Base-by-base conservation (phyloP, 1,140 invertebrate genomes). In the Drosophila pandora region DNA sequence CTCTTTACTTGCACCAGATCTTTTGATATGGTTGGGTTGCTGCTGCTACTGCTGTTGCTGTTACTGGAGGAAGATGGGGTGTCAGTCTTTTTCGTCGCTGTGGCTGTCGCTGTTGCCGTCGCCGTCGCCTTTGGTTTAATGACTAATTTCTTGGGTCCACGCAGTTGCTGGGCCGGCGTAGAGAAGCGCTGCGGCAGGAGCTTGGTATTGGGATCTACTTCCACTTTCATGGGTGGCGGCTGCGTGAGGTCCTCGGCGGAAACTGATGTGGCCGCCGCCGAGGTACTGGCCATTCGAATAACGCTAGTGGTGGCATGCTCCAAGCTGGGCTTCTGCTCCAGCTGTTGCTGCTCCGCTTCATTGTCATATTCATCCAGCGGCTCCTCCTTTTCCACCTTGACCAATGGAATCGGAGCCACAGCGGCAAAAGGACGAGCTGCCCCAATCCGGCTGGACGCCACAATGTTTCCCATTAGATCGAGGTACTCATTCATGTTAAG, bases 401-500 rank as follows among this genome's bases (percentile, higher is more conserved):
- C 71, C 37, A 91, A 23, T 1, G 90, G 87, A 17, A 91, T 72
- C 7, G 90, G 90, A 5, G 87, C 81, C 4, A 83, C 67, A 1
- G 90, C 72, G 7, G 85, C 74, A 61, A 91, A 85, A 5, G 85
- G 75, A 22, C 85, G 77, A 0, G 52, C 41, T 0, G 77, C 68
- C 6, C 80, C 70, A 41, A 91, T 85, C 17, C 90, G 90, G 71
- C 83, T 90, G 3, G 90, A 91, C 12, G 90, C 90, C 32, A 91
- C 84, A 45, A 91, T 91, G 52, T 91, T 91, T 23, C 90, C 90
- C 50, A 91, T 89, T 21, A 91, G 45, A 78, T 91, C 90, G 5
- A 91, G 55, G 68, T 91, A 91, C 64, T 91, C 90, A 39, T 90
- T 91, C 72, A 91, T 90, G 58, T 91, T 91, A 1, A 91, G 79